Evolutionary conservation across 1,140 invertebrate genomes (phyloP), one percentile per base, ranked within the genome.

Genomic region (Drosophila sproati): DNA sequence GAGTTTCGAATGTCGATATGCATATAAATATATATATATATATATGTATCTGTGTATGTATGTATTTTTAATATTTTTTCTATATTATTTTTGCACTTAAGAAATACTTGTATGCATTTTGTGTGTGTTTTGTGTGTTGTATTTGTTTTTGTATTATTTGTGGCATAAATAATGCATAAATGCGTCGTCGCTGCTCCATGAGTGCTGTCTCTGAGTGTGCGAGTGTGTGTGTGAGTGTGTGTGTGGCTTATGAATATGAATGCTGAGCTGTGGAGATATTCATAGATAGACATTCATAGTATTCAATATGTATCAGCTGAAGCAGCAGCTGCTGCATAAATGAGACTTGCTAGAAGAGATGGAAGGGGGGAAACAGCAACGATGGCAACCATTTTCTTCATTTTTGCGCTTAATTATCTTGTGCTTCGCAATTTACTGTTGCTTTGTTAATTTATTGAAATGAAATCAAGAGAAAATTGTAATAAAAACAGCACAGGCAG

Each of bases 391-490:
- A 73, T 51, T 69, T 56, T 67, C 52, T 61, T 75, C 47, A 61
- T 76, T 54, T 68, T 64, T 59, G 63, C 68, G 63, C 45, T 75
- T 77, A 69, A 73, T 82, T 77, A 80, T 83, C 73, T 60, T 80
- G 79, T 83, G 72, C 57, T 63, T 64, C 80, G 72, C 76, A 83
- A 77, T 82, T 87, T 79, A 77, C 64, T 71, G 67, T 87, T 86
- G 61, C 77, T 80, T 73, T 79, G 85, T 82, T 89, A 89, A 89
- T 89, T 89, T 85, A 89, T 89, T 89, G 73, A 91, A 90, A 90
- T 82, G 74, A 86, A 86, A 86, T 82, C 69, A 68, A 79, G 72
- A 87, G 70, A 72, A 79, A 90, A 90, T 73, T 86, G 78, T 82
- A 89, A 80, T 74, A 85, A 69, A 82, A 80, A 60, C 47, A 69